Evolutionary conservation across 2,888 invertebrate species (phyloP), one percentile per base, ranked within the genome.

Genomic region (Hyles lineata): DNA sequence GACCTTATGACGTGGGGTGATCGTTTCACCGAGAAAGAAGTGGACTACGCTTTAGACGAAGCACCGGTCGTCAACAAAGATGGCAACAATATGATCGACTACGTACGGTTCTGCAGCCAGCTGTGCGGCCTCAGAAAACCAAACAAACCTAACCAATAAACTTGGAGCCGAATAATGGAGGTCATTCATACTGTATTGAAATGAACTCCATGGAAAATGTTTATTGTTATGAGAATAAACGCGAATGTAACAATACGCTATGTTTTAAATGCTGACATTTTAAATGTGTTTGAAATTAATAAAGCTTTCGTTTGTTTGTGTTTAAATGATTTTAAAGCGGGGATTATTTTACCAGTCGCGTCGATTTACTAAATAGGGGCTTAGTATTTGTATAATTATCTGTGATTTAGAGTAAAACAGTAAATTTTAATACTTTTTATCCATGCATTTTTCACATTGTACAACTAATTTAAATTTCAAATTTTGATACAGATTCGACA

Each of bases 1-100:
- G 96, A 96, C 82, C 89, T 96, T 62, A 96, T 96, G 93, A 95
- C 95, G 9, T 96, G 95, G 87, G 96, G 96, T 6, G 96, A 96
- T 81, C 95, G 95, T 83, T 96, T 96, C 83, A 95, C 96, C 0
- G 92, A 92, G 67, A 95, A 95, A 77, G 96, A 96, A 88, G 96
- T 96, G 0, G 94, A 95, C 76, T 95, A 95, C 78, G 96, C 96
- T 0, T 85, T 96, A 19, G 95, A 96, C 76, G 96, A 96, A 81
- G 96, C 96, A 0, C 96, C 96, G 0, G 87, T 95, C 72, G 90
- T 95, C n/a, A 91, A 95, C 73, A 92, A 95, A 60, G 94, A 95
- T 73, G 95, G 95, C 2, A 85, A 83, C 75, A 86, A 89, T 43
- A 95, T 96, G 95, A 96, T 96, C 75, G 96, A 96, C 83, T 96